Evolutionary conservation across 2,113 vertebrate species (phyloP), one percentile per base, ranked within the genome.

Genomic region (Cyprinus carpio): DNA sequence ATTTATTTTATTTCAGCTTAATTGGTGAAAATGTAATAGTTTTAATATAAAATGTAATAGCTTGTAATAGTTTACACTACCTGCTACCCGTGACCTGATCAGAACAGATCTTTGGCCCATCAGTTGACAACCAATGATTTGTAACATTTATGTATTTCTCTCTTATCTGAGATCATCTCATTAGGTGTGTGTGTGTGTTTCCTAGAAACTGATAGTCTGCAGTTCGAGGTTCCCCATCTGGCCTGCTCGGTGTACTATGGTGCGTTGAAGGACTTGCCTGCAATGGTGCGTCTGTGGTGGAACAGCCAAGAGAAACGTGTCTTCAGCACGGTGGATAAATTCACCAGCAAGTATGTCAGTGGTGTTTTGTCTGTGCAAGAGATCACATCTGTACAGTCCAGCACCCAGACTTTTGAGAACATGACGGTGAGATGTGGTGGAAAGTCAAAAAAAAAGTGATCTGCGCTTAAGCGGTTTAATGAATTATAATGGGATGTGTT

Each of bases 241-340:
- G 97, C 98, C 0, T 99, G 98, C 89, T 96, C 93, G 0, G 97
- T 99, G 72, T 99, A 99, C 92, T 97, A 95, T 49, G 95, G 96
- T 88, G 96, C 97, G 0, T 91, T 99, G 88, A 96, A 99, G 90
- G 96, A 99, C 92, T 87, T 99, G 90, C 98, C 98, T 0, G 98
- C 98, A 83, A 99, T 99, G 97, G 98, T 99, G 82, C 95, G 98
- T 1, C 95, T 99, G 40, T 99, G 98, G 97, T 99, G 98, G 98
- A 99, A 97, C 40, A 95, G 97, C 89, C 97, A 97, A 88, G 98
- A 99, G 89, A 99, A 99, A 91, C 96, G 97, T 4, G 95, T 99
- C 87, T 97, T 97, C 91, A 94, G 88, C 13, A 92, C 95, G 0
- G 98, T 97, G 75, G 98, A 99, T 90, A 96, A 95, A 92, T 99